A percentile compares a stretch with the other conserved stretches of the same genome.
phyloP scores from a whole-genome alignment of 2,888 invertebrate species.

The Thysanoteuthis rhombus region DNA sequence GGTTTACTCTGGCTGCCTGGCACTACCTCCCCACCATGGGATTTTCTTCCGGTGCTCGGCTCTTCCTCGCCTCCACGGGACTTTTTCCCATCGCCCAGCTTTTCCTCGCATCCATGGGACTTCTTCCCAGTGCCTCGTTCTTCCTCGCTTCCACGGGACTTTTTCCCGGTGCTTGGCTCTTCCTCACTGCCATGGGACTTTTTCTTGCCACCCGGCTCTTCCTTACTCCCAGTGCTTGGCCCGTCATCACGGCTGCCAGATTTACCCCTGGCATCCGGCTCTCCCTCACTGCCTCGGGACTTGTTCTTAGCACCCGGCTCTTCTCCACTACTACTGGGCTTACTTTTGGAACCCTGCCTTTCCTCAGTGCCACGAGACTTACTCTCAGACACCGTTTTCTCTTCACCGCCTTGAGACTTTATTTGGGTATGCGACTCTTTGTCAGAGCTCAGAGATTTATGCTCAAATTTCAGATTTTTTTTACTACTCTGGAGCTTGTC shows the following conservation, averaged over 20 bases:
- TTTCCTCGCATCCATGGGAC: background rate
- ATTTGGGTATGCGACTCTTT: background rate
- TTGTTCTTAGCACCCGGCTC: background rate
- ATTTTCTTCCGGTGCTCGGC: background rate
- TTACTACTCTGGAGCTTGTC: background rate
- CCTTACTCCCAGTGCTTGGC: background rate
- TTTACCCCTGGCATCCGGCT: background rate
- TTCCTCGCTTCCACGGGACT: background rate
- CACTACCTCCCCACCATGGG: background rate
- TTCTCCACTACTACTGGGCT: background rate
- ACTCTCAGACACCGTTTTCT: background rate
- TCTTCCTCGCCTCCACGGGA: background rate
- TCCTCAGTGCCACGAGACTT: background rate
- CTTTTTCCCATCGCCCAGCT: constrained; percentile 19
- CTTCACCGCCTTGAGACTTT: background rate
- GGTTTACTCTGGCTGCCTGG: no score
- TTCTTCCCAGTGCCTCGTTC: background rate
- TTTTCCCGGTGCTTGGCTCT: background rate
- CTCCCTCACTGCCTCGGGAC: background rate
- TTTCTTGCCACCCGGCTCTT: no score
- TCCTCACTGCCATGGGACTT: background rate
- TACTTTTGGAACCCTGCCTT: background rate
- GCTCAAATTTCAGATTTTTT: background rate
- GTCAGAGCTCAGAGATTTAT: background rate
- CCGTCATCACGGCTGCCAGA: background rate